A percentile compares a stretch with the other conserved stretches of the same genome.
Evolutionary conservation across 2,888 invertebrate species (phyloP).

Genomic region (Furcula furcula): DNA sequence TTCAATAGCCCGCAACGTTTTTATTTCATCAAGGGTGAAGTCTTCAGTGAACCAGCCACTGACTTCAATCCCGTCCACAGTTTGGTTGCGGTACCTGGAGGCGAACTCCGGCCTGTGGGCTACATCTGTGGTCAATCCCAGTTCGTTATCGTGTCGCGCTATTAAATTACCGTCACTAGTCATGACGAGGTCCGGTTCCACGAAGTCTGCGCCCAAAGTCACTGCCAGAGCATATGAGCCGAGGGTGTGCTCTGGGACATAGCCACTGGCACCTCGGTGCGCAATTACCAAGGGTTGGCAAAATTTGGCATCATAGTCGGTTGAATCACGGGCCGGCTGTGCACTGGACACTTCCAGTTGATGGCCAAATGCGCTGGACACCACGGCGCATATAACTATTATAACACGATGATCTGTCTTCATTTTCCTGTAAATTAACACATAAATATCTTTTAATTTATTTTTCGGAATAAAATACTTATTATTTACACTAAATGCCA

Average conservation of each 20-base stretch:
- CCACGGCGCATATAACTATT: slow-evolving; percentile 4
- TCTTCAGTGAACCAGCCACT: slow-evolving; percentile 73
- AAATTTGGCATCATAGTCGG: slow-evolving; percentile 31
- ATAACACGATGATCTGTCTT: slow-evolving; percentile 10
- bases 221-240: slow-evolving; percentile 68
- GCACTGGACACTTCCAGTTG: neutral
- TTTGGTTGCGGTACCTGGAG: slow-evolving; percentile 48
- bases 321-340: neutral
- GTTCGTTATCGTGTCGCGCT: slow-evolving; percentile 67
- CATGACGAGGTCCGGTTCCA: slow-evolving; percentile 72
- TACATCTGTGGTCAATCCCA: slow-evolving; percentile 60
- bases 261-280: slow-evolving; percentile 70
- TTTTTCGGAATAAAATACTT: too few species aligned
- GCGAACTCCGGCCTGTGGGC: slow-evolving; percentile 53
- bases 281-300: slow-evolving; percentile 57
- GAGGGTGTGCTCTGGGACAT: slow-evolving; percentile 70
- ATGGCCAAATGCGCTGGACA: slow-evolving; percentile 1
- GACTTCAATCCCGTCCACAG: slow-evolving; percentile 46
- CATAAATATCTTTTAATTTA: too few species aligned
- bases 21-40: slow-evolving; percentile 66
- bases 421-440: slow-evolving; percentile 16
- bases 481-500: too few species aligned
- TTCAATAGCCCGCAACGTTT: slow-evolving; percentile 59
- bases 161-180: slow-evolving; percentile 61
- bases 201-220: slow-evolving; percentile 68